These are phyloP conservation scores for Anguilla anguilla DNA, from an alignment of 2,797 vertebrate genomes.

Conservation along the genomic window DNA sequence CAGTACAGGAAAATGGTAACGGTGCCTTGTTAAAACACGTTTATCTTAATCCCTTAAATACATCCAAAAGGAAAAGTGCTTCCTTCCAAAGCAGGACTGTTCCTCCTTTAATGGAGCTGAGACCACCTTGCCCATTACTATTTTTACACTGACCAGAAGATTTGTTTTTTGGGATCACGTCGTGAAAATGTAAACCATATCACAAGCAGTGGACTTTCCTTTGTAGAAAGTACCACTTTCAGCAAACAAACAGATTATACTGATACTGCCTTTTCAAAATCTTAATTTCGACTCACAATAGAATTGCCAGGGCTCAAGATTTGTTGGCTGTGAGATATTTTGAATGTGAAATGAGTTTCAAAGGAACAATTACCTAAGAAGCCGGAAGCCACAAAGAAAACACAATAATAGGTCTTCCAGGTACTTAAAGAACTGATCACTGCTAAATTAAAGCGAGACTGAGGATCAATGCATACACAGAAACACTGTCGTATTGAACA, in stretches of 20 bases:
- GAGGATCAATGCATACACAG: constrained; percentile 31
- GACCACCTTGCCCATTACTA: constrained; percentile 38
- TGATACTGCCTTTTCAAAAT: constrained; percentile 41
- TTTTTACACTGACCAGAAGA: neutral
- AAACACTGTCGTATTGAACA: constrained; percentile 6
- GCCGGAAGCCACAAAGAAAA: constrained; percentile 79
- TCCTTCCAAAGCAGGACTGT: constrained; percentile 67
- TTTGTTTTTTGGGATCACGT: constrained; percentile 13
- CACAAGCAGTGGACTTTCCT: constrained; percentile 64
- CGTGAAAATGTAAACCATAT: constrained; percentile 30
- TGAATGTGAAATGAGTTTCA: constrained; percentile 68
- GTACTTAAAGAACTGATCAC: constrained; percentile 42
- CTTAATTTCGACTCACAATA: constrained; percentile 52
- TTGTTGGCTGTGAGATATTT: constrained; percentile 73
- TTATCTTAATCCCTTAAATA: constrained; percentile 80
- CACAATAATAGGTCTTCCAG: constrained; percentile 63
- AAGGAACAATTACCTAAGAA: constrained; percentile 70
- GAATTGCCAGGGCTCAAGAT: constrained; percentile 68
- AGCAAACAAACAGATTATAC: constrained; percentile 35
- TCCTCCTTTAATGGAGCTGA: constrained; percentile 57
- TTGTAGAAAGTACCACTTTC: constrained; percentile 58
- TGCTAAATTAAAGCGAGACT: constrained; percentile 38
- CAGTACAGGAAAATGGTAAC: constrained; percentile 69
- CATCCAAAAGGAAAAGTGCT: constrained; percentile 74
- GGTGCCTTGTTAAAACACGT: constrained; percentile 75